Conservation (phyloP, 2,113 vertebrate genomes). For the Xiphophorus hellerii region DNA sequence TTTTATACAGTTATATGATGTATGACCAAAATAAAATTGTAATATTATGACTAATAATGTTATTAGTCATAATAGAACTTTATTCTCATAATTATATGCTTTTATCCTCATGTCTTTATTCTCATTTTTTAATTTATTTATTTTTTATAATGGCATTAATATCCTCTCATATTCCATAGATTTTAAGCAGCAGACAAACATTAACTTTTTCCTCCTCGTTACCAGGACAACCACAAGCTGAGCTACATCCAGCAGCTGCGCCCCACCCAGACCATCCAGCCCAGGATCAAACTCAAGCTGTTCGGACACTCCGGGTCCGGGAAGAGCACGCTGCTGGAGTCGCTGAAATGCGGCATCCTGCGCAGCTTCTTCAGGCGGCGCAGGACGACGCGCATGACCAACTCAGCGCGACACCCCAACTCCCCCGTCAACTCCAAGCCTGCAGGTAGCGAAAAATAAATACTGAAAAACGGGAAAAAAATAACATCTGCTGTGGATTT, state of each 20-base stretch:
- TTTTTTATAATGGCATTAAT: too few relatives aligned
- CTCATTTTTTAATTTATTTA: too few relatives aligned
- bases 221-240: slow-evolving; percentile 87
- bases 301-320: slow-evolving; percentile 90
- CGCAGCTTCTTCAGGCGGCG: slow-evolving; percentile 94
- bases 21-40: too few relatives aligned
- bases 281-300: slow-evolving; percentile 92
- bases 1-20: too few relatives aligned
- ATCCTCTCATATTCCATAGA: too few relatives aligned
- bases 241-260: slow-evolving; percentile 94
- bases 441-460: slow-evolving; percentile 68
- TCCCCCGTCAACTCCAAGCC: slow-evolving; percentile 91
- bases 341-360: slow-evolving; percentile 94
- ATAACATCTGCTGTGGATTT: too few relatives aligned
- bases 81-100: too few relatives aligned
- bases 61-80: too few relatives aligned
- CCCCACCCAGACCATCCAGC: slow-evolving; percentile 86
- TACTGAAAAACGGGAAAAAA: too few relatives aligned
- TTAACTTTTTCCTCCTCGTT: not conserved
- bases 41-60: too few relatives aligned
- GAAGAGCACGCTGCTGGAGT: slow-evolving; percentile 94
- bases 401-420: slow-evolving; percentile 86
- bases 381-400: slow-evolving; percentile 87
- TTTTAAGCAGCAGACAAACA: not conserved
- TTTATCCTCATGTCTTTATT: too few relatives aligned